Conservation (phyloP, 2,888 invertebrate genomes). For the Rhorus exstirpatorius region DNA sequence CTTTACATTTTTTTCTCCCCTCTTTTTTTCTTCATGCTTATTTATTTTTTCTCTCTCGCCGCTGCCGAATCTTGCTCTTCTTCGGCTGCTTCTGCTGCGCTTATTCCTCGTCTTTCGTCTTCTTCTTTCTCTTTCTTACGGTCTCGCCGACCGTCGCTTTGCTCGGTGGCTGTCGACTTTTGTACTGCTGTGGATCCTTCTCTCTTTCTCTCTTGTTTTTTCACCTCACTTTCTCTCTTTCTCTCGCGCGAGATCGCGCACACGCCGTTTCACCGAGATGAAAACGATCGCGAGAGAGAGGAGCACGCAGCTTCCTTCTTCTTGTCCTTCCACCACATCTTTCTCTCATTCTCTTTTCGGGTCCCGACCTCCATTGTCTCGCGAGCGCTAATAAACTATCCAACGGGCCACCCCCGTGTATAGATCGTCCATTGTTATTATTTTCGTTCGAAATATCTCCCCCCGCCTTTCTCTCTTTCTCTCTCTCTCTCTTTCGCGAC, state of each 20-base stretch:
- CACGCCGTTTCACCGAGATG: constrained; percentile 38
- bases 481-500: constrained; percentile 78
- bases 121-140: constrained; percentile 42
- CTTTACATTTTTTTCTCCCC: constrained; percentile 60
- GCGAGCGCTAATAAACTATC: constrained; percentile 85
- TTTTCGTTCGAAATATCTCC: constrained; percentile 57
- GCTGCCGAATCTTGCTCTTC: constrained; percentile 59
- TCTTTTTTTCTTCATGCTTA: constrained; percentile 53
- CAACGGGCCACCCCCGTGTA: constrained; percentile 81
- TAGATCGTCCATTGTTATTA: constrained; percentile 71
- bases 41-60: constrained; percentile 53
- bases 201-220: constrained; percentile 64
- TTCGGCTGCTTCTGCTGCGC: constrained; percentile 55
- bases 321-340: constrained; percentile 68
- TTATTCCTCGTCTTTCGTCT: constrained; percentile 52
- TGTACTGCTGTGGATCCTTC: constrained; percentile 62
- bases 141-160: constrained; percentile 66
- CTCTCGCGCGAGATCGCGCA: constrained; percentile 25
- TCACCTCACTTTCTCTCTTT: constrained; percentile 21
- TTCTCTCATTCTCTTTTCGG: constrained; percentile 83
- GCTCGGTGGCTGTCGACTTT: constrained; percentile 66
- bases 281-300: constrained; percentile 48
- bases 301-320: constrained; percentile 53
- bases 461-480: constrained; percentile 75
- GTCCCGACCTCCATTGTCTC: constrained; percentile 85